Percentiles rank a stretch among this genome's conserved stretches.
Evolutionary conservation across 1,140 invertebrate species (phyloP).

Genomic region (Tetranychus cinnabarinus): DNA sequence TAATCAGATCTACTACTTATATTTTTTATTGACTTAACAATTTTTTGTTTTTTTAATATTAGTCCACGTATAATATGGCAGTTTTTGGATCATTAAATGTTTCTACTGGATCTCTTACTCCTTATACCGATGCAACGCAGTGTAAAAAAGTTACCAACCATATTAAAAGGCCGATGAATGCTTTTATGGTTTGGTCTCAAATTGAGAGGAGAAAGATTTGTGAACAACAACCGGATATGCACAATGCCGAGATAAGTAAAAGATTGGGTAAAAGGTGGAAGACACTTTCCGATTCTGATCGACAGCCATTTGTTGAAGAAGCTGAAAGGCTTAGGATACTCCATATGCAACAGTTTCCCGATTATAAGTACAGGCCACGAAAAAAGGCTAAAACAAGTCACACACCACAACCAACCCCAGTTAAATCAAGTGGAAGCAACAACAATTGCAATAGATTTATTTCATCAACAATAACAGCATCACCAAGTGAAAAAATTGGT

Average conservation of each 20-base stretch:
- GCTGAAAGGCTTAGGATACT: constrained; percentile 67
- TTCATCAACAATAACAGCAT: no score
- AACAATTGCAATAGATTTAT: no score
- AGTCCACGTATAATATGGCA: constrained; percentile 6
- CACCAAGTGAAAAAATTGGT: no score
- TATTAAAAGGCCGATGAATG: constrained; percentile 92
- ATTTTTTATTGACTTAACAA: no score
- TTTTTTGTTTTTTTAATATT: no score
- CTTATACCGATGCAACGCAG: constrained; percentile 87
- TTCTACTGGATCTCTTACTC: constrained; percentile 66
- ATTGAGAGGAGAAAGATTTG: constrained; percentile 82
- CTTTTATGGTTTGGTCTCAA: constrained; percentile 95
- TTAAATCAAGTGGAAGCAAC: no score
- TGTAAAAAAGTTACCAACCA: constrained; percentile 75
- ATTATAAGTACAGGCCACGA: constrained; percentile 87
- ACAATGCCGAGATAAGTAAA: constrained; percentile 89
- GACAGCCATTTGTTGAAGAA: constrained; percentile 77
- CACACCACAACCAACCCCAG: no score
- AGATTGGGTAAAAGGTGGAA: constrained; percentile 77
- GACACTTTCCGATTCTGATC: constrained; percentile 54
- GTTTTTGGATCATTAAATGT: constrained; percentile 62
- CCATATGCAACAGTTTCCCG: constrained; percentile 84
- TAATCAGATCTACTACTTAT: no score
- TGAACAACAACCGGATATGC: constrained; percentile 74
- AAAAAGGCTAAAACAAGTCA: constrained; percentile 41